Evolutionary conservation across 2,797 vertebrate species (phyloP), one percentile per base, ranked within the genome.

Genomic region (Crax fasciolata): DNA sequence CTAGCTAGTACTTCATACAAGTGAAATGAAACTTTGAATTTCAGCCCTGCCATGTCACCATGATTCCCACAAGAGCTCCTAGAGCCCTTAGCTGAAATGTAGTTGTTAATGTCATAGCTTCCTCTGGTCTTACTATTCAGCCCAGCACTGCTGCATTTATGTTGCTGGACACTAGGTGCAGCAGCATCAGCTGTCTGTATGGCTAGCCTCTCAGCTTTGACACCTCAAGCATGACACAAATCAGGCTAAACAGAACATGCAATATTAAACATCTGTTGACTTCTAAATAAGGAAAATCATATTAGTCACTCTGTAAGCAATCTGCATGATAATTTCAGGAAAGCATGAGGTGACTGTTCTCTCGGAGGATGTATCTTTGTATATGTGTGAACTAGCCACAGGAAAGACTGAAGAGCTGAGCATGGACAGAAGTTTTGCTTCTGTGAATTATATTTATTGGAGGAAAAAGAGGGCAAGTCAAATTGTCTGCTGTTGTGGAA

Each of bases 191-290:
- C 66, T 94, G 59, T 59, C 79, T 73, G 62, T 55, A 52, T 66
- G 89, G 48, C 80, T 77, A 52, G 30, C 30, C 63, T 65, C 68
- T 96, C 67, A 48, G 68, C 65, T 96, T 86, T 91, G 91, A 81
- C 79, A 71, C 78, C 90, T 95, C 44, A 38, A 92, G 71, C 84
- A 48, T 89, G 94, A 79, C 72, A 74, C 83, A 93, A 91, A 94
- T 94, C 61, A 78, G 92, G 55, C 92, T 91, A 25, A 94, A 75
- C 63, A 72, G 93, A 82, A 95, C 48, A 84, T 51, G 49, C 80
- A 72, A 14, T 96, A 61, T 93, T 94, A 96, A 95, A 90, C 66
- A 96, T 95, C 93, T 96, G 90, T 93, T 90, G 70, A 77, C 43
- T 93, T 93, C 75, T 96, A 90, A 96, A 84, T 89, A 93, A 94